phyloP scores from a whole-genome alignment of 1,140 invertebrate species.

The Campoletis sonorensis region DNA sequence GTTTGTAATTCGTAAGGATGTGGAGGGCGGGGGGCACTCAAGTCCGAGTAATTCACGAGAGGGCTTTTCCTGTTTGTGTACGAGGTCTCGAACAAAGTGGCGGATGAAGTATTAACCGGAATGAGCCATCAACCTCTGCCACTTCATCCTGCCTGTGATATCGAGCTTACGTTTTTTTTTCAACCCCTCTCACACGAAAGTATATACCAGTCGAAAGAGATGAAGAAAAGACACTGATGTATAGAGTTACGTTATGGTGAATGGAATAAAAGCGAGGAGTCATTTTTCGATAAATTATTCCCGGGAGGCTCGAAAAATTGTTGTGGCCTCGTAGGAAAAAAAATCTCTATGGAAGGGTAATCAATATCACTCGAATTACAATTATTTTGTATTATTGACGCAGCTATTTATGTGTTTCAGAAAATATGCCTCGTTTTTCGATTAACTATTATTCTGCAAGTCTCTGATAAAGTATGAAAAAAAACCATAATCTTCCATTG shows the following conservation, averaged over 20 bases:
- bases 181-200: not conserved
- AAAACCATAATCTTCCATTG: too few relatives aligned
- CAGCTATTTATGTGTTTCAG: too few relatives aligned
- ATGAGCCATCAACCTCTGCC: not conserved
- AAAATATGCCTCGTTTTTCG: too few relatives aligned
- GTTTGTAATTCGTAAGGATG: not conserved
- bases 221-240: not conserved
- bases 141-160: not conserved
- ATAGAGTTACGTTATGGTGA: not conserved
- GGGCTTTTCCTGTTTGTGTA: not conserved
- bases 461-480: too few relatives aligned
- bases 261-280: not conserved
- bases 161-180: not conserved
- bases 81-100: not conserved
- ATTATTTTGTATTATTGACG: too few relatives aligned
- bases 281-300: not conserved
- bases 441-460: too few relatives aligned
- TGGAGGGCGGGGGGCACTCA: not conserved
- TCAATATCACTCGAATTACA: too few relatives aligned
- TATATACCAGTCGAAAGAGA: not conserved
- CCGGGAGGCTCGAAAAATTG: not conserved
- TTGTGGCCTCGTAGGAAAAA: too few relatives aligned
- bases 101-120: not conserved
- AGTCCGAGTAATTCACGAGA: not conserved
- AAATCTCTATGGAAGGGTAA: too few relatives aligned